phyloP scores from a whole-genome alignment of 2,113 vertebrate species.

The Puntigrus tetrazona region DNA sequence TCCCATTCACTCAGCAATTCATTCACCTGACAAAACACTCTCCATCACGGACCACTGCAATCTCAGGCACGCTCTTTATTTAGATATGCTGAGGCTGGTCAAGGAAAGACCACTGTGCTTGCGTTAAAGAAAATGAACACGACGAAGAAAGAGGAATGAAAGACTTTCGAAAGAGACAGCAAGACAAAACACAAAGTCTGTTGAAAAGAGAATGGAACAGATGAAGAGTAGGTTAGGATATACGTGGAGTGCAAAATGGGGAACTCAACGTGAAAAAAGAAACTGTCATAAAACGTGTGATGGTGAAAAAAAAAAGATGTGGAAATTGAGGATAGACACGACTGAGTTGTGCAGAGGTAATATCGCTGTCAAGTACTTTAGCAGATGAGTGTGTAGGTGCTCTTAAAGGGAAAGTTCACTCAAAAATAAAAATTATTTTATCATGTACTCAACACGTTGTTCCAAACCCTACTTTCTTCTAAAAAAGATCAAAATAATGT shows the following conservation, averaged over 20 bases:
- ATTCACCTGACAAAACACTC: slow-evolving; percentile 43
- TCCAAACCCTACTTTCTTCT: neutral
- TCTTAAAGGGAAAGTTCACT: neutral
- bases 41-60: slow-evolving; percentile 25
- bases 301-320: neutral
- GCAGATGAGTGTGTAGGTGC: neutral
- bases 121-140: neutral
- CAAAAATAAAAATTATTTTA: neutral
- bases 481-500: neutral
- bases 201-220: neutral
- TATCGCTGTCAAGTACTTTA: neutral
- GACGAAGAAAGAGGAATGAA: neutral
- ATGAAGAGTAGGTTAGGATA: slow-evolving; percentile 5
- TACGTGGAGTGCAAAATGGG: neutral
- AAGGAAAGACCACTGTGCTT: slow-evolving; percentile 40
- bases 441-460: neutral
- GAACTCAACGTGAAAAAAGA: neutral
- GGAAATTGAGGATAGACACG: neutral
- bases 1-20: slow-evolving; percentile 47
- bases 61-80: slow-evolving; percentile 27
- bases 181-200: neutral
- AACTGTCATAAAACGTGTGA: neutral
- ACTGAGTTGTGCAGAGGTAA: neutral
- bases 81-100: slow-evolving; percentile 37
- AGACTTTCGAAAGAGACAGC: neutral